These are phyloP conservation scores for Myripristis murdjan DNA, from an alignment of 2,797 vertebrate genomes.

Conservation along the genomic window DNA sequence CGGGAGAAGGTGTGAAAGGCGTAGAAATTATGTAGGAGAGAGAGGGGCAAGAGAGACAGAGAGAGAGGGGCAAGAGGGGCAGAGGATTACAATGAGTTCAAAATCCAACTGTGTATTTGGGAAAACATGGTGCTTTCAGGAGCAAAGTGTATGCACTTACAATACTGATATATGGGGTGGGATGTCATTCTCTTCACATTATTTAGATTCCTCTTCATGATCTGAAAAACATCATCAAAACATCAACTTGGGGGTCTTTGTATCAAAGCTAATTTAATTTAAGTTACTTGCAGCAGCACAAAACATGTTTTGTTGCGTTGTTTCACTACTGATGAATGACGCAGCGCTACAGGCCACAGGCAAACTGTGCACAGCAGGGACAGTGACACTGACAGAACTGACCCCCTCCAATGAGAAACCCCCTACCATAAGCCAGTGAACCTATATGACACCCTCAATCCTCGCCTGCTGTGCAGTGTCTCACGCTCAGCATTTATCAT, in stretches of 20 bases:
- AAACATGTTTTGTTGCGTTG: too few relatives aligned
- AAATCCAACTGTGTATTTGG: neutral
- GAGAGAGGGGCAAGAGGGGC: too few relatives aligned
- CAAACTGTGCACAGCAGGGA: too few relatives aligned
- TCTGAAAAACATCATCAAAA: slow-evolving; percentile 76
- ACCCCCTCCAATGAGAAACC: neutral
- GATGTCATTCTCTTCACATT: slow-evolving; percentile 99
- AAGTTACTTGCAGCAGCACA: too few relatives aligned
- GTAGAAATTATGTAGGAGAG: neutral
- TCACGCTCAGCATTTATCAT: slow-evolving; percentile 66
- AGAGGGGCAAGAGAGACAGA: neutral
- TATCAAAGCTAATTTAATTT: too few relatives aligned
- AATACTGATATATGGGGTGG: slow-evolving; percentile 97
- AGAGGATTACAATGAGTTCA: neutral
- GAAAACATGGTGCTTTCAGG: neutral
- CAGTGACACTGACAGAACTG: neutral
- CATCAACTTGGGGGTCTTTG: too few relatives aligned
- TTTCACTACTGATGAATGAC: too few relatives aligned
- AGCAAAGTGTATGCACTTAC: slow-evolving; percentile 85
- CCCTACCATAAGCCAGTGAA: slow-evolving; percentile 15
- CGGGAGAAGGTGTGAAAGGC: neutral
- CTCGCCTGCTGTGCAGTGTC: slow-evolving; percentile 17
- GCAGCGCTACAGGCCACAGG: too few relatives aligned
- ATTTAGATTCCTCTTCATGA: slow-evolving; percentile 98
- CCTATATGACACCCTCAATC: slow-evolving; percentile 11